Percentiles rank a stretch among this genome's conserved stretches.
These are phyloP conservation scores for Bellardia pandia DNA, from an alignment of 2,888 invertebrate genomes.

Conservation along the genomic window DNA sequence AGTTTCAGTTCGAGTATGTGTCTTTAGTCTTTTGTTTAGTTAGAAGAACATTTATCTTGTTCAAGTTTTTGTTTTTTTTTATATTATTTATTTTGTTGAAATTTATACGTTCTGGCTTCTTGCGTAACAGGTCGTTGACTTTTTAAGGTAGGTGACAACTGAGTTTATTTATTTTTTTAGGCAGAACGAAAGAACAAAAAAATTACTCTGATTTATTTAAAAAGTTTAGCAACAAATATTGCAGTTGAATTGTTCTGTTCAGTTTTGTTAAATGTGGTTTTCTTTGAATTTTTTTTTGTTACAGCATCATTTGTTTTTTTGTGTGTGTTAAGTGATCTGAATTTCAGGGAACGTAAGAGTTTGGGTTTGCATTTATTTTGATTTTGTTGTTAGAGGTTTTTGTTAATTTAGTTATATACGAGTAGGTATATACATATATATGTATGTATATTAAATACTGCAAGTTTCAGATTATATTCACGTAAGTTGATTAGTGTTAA, in stretches of 20 bases:
- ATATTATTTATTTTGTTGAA: constrained; percentile 45
- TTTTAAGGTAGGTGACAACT: constrained; percentile 56
- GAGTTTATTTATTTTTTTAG: constrained; percentile 25
- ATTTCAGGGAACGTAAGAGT: not conserved
- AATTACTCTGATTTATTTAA: constrained; percentile 52
- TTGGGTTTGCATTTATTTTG: not conserved
- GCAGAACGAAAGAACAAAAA: constrained; percentile 1
- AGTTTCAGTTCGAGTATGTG: constrained; percentile 28
- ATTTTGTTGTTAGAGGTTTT: not conserved
- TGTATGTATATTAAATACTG: no score
- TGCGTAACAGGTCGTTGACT: constrained; percentile 73
- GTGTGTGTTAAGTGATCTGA: not conserved
- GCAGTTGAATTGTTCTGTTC: constrained; percentile 7
- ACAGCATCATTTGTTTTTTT: not conserved
- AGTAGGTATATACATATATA: no score
- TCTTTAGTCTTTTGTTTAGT: constrained; percentile 67
- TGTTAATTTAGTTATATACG: no score
- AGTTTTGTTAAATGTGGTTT: not conserved
- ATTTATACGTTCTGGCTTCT: constrained; percentile 63
- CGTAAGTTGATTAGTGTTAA: no score
- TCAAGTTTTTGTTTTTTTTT: constrained; percentile 33
- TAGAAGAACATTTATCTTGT: constrained; percentile 65
- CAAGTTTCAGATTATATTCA: no score
- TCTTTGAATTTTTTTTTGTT: not conserved
- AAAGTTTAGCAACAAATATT: constrained; percentile 16